Evolutionary conservation across 2,113 vertebrate genomes (phyloP).

Genomic region (Varanus komodoensis): DNA sequence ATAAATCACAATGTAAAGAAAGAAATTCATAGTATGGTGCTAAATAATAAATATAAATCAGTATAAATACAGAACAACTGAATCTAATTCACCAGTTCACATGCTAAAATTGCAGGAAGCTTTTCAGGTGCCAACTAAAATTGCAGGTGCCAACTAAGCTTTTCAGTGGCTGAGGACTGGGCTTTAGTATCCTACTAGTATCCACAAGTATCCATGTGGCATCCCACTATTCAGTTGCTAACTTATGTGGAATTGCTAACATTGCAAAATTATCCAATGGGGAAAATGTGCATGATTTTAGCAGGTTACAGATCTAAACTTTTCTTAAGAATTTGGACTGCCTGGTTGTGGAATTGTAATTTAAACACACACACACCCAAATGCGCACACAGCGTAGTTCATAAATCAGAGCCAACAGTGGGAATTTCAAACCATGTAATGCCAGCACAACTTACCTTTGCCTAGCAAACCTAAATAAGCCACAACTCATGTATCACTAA

Average conservation of each 20-base stretch:
- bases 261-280: not conserved
- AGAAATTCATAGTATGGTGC: not conserved
- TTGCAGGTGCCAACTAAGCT: not conserved
- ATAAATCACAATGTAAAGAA: not conserved
- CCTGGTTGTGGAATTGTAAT: not conserved
- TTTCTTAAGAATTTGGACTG: not conserved
- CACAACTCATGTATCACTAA: not conserved
- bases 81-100: not conserved
- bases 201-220: not conserved
- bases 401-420: not conserved
- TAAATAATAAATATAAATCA: not conserved
- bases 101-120: not conserved
- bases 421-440: not conserved
- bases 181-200: not conserved
- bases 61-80: not conserved
- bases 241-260: not conserved
- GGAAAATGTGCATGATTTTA: not conserved
- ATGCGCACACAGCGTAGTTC: not conserved
- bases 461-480: not conserved
- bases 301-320: not conserved
- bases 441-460: not conserved
- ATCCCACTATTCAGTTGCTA: not conserved
- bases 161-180: no score
- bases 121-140: no score
- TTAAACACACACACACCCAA: not conserved